Conservation (phyloP, 2,113 vertebrate species). For the Beaufortia kweichowensis region DNA sequence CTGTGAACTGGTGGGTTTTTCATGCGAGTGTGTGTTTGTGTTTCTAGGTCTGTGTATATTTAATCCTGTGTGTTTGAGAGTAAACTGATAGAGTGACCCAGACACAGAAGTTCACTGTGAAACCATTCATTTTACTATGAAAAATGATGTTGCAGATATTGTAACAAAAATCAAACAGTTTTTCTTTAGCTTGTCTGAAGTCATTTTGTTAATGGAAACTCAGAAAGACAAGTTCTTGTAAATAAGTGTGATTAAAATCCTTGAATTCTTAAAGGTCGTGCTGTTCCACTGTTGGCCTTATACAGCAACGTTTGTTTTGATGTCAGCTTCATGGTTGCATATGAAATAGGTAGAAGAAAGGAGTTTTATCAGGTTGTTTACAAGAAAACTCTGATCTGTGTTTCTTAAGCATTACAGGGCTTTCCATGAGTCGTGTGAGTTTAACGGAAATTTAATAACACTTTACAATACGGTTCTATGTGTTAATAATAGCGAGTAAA, state of each 20-base stretch:
- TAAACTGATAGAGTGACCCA: not conserved
- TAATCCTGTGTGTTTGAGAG: not conserved
- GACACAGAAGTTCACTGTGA: not conserved
- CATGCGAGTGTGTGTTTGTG: not conserved
- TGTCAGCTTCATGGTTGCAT: not conserved
- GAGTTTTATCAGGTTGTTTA: constrained; percentile 14
- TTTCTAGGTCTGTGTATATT: constrained; percentile 22
- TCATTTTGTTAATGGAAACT: not conserved
- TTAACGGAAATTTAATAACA: too few relatives aligned
- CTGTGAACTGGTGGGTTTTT: constrained; percentile 6
- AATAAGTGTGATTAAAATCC: constrained; percentile 14
- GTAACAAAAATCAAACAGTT: not conserved
- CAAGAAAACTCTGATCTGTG: not conserved
- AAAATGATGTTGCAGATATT: not conserved
- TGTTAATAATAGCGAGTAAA: too few relatives aligned
- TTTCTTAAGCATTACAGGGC: not conserved
- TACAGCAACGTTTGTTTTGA: not conserved
- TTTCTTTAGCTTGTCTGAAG: not conserved
- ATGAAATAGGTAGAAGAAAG: not conserved
- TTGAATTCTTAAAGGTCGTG: constrained; percentile 20
- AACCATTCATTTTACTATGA: not conserved
- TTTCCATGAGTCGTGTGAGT: not conserved
- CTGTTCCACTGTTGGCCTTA: constrained; percentile 35
- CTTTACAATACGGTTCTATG: too few relatives aligned
- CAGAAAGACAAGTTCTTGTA: not conserved